Conservation (phyloP, 2,888 invertebrate species). For the Lagria hirta region DNA sequence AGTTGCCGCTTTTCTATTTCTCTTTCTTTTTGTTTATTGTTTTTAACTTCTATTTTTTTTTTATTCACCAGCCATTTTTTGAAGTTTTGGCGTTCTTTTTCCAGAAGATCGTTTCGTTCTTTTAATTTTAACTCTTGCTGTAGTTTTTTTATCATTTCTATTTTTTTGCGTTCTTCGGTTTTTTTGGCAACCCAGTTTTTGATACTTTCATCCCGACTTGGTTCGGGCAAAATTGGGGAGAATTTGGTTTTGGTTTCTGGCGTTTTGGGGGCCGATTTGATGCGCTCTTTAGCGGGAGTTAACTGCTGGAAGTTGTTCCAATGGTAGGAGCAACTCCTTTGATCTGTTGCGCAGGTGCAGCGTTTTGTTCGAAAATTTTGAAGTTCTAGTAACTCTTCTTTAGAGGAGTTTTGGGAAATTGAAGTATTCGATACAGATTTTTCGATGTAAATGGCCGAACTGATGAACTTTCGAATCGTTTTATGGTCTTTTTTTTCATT, state of each 20-base stretch:
- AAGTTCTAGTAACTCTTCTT: slow-evolving; percentile 29
- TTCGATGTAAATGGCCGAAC: slow-evolving; percentile 64
- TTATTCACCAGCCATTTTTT: slow-evolving; percentile 47
- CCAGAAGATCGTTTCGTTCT: slow-evolving; percentile 48
- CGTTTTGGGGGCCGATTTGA: slow-evolving; percentile 17
- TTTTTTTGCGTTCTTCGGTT: slow-evolving; percentile 42
- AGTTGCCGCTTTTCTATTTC: slow-evolving; percentile 47
- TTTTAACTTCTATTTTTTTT: slow-evolving; percentile 41
- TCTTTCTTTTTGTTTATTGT: slow-evolving; percentile 53
- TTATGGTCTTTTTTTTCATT: neutral
- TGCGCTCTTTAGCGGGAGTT: neutral
- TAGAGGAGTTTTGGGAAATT: slow-evolving; percentile 29
- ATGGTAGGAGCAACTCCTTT: slow-evolving; percentile 31
- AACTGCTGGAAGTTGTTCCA: slow-evolving; percentile 9
- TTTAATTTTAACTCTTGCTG: slow-evolving; percentile 45
- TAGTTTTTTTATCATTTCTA: slow-evolving; percentile 39
- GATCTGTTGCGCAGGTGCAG: slow-evolving; percentile 22
- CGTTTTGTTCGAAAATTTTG: slow-evolving; percentile 19
- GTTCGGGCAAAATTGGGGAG: slow-evolving; percentile 1
- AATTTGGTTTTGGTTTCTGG: slow-evolving; percentile 3
- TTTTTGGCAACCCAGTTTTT: slow-evolving; percentile 55
- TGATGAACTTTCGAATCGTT: slow-evolving; percentile 56
- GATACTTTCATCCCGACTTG: slow-evolving; percentile 33
- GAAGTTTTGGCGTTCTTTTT: slow-evolving; percentile 53
- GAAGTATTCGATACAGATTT: slow-evolving; percentile 44